These are phyloP conservation scores for Musca domestica DNA, from an alignment of 1,140 invertebrate species.

Conservation along the genomic window DNA sequence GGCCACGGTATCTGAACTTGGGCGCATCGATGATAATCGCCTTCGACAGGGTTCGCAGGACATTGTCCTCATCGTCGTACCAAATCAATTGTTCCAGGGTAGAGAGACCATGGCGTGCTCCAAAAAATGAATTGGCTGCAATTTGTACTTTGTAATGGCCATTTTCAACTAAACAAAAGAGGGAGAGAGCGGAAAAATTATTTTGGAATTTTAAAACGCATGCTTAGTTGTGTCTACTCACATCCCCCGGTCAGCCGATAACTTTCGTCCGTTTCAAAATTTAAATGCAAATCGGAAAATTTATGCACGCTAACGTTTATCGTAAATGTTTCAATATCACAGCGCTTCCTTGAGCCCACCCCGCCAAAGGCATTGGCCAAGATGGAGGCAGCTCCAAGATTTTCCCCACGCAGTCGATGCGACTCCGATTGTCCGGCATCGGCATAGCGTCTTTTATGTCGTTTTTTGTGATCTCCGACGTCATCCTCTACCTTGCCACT, in stretches of 20 bases:
- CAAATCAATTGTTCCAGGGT: conserved; percentile 77
- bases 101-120: conserved; percentile 75
- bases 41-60: conserved; percentile 62
- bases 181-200: not conserved
- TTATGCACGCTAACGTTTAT: conserved; percentile 59
- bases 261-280: conserved; percentile 70
- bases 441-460: conserved; percentile 13
- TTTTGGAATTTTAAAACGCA: not conserved
- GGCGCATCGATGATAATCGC: conserved; percentile 62
- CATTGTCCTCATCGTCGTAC: conserved; percentile 64
- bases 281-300: conserved; percentile 58
- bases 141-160: conserved; percentile 62
- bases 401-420: conserved; percentile 7
- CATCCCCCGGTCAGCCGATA: conserved; percentile 65
- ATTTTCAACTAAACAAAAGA: conserved; percentile 45
- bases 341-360: conserved; percentile 27
- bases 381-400: conserved; percentile 26
- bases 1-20: conserved; percentile 64
- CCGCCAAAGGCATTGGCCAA: conserved; percentile 36
- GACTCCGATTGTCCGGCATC: conserved; percentile 12
- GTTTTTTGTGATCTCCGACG: not conserved
- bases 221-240: conserved; percentile 33
- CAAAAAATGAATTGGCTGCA: conserved; percentile 69
- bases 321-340: conserved; percentile 55
- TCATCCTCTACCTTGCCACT: not conserved